phyloP scores from a whole-genome alignment of 1,140 invertebrate genomes.

The Formica selysi region DNA sequence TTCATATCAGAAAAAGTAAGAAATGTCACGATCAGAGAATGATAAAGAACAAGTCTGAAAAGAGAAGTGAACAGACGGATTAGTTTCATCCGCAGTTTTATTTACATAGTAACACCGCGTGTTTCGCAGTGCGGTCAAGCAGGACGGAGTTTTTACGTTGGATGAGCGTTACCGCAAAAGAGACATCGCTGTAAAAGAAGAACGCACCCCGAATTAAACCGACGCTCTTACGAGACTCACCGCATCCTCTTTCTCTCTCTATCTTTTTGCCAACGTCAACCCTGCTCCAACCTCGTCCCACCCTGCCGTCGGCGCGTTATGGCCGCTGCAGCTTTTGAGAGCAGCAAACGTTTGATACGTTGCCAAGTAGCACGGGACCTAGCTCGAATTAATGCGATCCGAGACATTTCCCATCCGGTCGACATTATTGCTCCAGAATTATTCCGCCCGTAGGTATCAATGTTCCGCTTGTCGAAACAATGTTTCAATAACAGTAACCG shows the following conservation, averaged over 20 bases:
- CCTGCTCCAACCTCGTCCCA: neutral
- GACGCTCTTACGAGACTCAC: constrained; percentile 9
- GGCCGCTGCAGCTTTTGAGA: constrained; percentile 47
- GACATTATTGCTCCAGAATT: constrained; percentile 61
- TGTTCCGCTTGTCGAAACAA: constrained; percentile 5
- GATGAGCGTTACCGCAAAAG: constrained; percentile 26
- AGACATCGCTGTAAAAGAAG: constrained; percentile 13
- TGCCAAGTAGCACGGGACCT: constrained; percentile 75
- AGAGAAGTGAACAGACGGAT: neutral
- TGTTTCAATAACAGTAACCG: constrained; percentile 22
- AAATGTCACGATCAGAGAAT: neutral
- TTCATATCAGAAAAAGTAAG: neutral
- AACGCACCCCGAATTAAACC: constrained; percentile 47
- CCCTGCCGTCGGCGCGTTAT: constrained; percentile 20
- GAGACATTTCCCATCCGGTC: constrained; percentile 55
- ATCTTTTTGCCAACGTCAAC: neutral
- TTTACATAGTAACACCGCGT: constrained; percentile 6
- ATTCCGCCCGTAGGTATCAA: constrained; percentile 15
- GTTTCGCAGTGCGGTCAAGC: constrained; percentile 22
- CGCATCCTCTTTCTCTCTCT: neutral
- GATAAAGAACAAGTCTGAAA: neutral
- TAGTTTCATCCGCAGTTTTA: constrained; percentile 12
- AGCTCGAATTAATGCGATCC: constrained; percentile 60
- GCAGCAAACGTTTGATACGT: constrained; percentile 68
- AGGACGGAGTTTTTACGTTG: constrained; percentile 14